Percentiles rank a stretch among this genome's conserved stretches.
Conservation (phyloP, 2,888 invertebrate genomes). For the Apoderus coryli region DNA sequence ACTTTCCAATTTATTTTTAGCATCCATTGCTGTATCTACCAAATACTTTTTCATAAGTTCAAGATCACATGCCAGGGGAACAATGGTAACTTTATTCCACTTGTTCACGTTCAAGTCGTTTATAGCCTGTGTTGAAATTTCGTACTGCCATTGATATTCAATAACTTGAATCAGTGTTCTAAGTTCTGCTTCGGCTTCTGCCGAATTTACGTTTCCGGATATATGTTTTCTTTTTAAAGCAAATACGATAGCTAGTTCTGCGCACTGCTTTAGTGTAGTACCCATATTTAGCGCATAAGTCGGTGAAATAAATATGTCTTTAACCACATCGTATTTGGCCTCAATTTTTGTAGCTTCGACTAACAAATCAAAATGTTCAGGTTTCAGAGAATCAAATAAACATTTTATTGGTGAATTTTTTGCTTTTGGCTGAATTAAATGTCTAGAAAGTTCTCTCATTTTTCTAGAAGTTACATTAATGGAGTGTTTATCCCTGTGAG, state of each 20-base stretch:
- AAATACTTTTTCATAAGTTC: constrained; percentile 14
- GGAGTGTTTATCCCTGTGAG: constrained; percentile 13
- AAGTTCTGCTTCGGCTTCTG: constrained; percentile 16
- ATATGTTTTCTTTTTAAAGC: constrained; percentile 12
- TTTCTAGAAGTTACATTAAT: constrained; percentile 12
- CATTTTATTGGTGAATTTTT: constrained; percentile 6
- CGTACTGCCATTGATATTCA: constrained; percentile 13
- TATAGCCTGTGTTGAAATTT: constrained; percentile 12
- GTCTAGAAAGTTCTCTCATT: constrained; percentile 12
- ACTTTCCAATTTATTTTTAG: constrained; percentile 7
- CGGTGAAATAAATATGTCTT: constrained; percentile 10
- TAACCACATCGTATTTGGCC: constrained; percentile 10
- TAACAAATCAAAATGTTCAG: constrained; percentile 11
- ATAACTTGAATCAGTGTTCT: constrained; percentile 17
- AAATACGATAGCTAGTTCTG: constrained; percentile 10
- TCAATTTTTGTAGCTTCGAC: constrained; percentile 11
- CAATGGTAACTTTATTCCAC: constrained; percentile 17
- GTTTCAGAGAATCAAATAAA: constrained; percentile 10
- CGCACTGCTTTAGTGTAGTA: constrained; percentile 14
- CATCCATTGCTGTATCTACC: constrained; percentile 6
- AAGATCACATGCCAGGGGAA: constrained; percentile 16
- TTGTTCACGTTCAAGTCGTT: constrained; percentile 15
- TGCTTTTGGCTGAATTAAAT: constrained; percentile 10
- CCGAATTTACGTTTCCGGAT: constrained; percentile 9
- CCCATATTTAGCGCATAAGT: constrained; percentile 14